These are phyloP conservation scores for Palythoa grandis DNA, from an alignment of 92 coral and sea anemone species.

Conservation along the genomic window DNA sequence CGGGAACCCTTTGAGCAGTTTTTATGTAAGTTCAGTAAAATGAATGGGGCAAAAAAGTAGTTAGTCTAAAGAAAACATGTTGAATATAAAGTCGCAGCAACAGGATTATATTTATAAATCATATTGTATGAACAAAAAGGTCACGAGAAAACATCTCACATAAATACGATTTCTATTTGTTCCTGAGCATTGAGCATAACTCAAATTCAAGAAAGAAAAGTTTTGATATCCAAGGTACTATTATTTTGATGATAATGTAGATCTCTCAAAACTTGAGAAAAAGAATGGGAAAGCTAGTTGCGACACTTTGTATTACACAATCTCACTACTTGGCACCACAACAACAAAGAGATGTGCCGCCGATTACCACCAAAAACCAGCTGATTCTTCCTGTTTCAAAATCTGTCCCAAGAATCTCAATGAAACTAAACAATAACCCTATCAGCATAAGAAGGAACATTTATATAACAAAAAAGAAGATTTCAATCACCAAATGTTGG, in stretches of 20 bases:
- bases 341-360: conserved; percentile 8
- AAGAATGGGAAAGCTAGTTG: conserved; percentile 1
- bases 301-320: background rate
- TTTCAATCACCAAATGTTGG: background rate
- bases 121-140: background rate
- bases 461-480: background rate
- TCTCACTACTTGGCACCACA: conserved; percentile 6
- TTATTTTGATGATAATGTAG: background rate
- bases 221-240: no score
- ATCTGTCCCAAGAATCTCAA: conserved; percentile 9
- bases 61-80: no score
- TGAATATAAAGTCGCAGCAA: no score
- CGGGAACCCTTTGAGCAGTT: no score
- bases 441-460: background rate
- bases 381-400: conserved; percentile 17
- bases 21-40: no score
- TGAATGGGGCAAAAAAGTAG: no score
- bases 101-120: no score
- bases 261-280: background rate
- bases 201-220: no score
- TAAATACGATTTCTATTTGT: background rate
- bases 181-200: no score
- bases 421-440: background rate
- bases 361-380: conserved; percentile 3
- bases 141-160: background rate